Evolutionary conservation across 1,140 invertebrate genomes (phyloP), one percentile per base, ranked within the genome.

Genomic region (Drosophila pruinosa): DNA sequence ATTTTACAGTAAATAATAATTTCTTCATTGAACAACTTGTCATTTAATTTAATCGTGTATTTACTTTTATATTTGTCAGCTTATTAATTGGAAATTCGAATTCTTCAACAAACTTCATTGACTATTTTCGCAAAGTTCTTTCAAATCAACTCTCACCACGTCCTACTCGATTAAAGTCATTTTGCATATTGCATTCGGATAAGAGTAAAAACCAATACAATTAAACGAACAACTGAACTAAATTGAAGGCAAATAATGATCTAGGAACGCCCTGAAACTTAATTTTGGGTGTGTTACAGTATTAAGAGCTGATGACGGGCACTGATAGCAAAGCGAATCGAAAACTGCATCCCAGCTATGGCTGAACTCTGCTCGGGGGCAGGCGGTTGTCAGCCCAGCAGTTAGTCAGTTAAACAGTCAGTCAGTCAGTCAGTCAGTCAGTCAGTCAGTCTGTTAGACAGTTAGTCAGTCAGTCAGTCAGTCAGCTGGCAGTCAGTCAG

Each of bases 231-330:
- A 54, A 54, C 24, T 64, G 59, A 63, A 34, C 50, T 31, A 70
- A 63, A 70, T 56, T 70, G 14, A 70, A 38, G 31, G 26, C 41
- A 28, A 36, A 56, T 70, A 56, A 56, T 56, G 59, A 70, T 56
- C 41, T 26, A 34, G 31, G 6, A 24, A 63, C 67, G 67, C 67
- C 67, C 59, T 26, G 12, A 62, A 53, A 64, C 50, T 48, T 24
- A 12, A 34, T 53, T 69, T 70, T 70, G 67, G 59, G 67, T 70
- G 67, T 70, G 67, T 64, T 56, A 17, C 43, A 24, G 3, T 50
- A 34, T 67, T 41, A 31, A 41, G 31, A 54, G 15, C 50, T 24
- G 67, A 70, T 70, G 48, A 39, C 39, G 31, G 8, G 21, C 14
- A 1, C 24, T 47, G 67, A 70, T 70, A 64, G 26, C 65, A 26